phyloP scores from a whole-genome alignment of 2,797 vertebrate species.

The Rhadinocentrus ornatus region DNA sequence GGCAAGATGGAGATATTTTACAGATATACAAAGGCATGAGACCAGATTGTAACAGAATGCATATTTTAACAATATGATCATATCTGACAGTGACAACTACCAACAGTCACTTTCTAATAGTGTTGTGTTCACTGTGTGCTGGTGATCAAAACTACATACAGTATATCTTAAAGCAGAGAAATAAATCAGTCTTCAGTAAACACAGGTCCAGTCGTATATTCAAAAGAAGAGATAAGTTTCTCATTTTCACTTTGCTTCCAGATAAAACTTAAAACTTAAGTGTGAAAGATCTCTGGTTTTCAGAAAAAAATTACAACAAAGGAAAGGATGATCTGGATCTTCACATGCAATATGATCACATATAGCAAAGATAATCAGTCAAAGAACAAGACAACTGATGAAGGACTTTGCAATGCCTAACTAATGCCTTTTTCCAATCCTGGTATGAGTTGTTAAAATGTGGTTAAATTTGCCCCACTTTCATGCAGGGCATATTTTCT shows the following conservation, averaged over 20 bases:
- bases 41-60: neutral
- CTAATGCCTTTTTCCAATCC: conserved; percentile 5
- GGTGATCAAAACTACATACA: conserved; percentile 8
- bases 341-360: conserved; percentile 9
- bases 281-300: neutral
- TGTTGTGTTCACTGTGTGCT: conserved; percentile 22
- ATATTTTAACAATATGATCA: conserved; percentile 32
- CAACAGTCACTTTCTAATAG: conserved; percentile 29
- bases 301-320: neutral
- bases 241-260: conserved; percentile 14
- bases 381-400: neutral
- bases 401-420: conserved; percentile 12
- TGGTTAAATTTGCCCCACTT: conserved; percentile 7
- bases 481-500: conserved; percentile 10
- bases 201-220: conserved; percentile 12
- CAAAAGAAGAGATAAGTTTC: conserved; percentile 4
- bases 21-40: neutral
- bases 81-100: conserved; percentile 9
- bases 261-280: neutral
- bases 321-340: conserved; percentile 48
- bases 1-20: neutral
- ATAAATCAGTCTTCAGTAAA: conserved; percentile 6
- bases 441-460: conserved; percentile 9
- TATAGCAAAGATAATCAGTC: neutral
- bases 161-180: conserved; percentile 18